These are phyloP conservation scores for Camponotus vicinus DNA, from an alignment of 1,140 invertebrate genomes.

Conservation along the genomic window DNA sequence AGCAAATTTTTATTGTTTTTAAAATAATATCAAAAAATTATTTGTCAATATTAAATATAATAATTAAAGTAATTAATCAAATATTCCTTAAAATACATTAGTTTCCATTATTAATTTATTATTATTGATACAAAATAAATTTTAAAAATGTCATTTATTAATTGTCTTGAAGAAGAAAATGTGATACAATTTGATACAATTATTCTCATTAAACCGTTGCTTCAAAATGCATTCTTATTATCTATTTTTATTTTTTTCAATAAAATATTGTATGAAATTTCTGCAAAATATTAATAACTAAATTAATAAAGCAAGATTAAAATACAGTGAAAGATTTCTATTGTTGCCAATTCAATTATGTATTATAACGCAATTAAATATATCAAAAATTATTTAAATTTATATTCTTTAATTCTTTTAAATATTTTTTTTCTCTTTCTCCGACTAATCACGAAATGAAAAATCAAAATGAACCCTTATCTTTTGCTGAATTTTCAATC, in stretches of 20 bases:
- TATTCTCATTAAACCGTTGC: neutral
- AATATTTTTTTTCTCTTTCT: neutral
- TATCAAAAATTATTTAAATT: neutral
- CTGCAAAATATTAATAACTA: neutral
- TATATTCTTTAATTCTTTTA: neutral
- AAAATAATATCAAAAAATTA: neutral
- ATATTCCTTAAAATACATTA: neutral
- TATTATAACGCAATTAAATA: neutral
- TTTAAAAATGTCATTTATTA: neutral
- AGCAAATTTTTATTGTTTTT: neutral
- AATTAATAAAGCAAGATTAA: neutral
- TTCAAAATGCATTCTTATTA: neutral
- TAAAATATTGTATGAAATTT: neutral
- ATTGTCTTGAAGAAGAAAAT: neutral
- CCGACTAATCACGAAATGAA: neutral
- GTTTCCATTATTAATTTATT: neutral
- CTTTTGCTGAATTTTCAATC: slow-evolving; percentile 50
- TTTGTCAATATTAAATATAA: neutral
- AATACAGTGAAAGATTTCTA: neutral
- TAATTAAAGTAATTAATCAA: neutral
- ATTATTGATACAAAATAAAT: neutral
- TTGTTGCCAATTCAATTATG: neutral
- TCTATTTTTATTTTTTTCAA: neutral
- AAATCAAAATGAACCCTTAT: neutral
- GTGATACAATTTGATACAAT: neutral